Percentiles rank a stretch among this genome's conserved stretches.
Conservation (phyloP, 2,888 invertebrate genomes). For the Theretra japonica region DNA sequence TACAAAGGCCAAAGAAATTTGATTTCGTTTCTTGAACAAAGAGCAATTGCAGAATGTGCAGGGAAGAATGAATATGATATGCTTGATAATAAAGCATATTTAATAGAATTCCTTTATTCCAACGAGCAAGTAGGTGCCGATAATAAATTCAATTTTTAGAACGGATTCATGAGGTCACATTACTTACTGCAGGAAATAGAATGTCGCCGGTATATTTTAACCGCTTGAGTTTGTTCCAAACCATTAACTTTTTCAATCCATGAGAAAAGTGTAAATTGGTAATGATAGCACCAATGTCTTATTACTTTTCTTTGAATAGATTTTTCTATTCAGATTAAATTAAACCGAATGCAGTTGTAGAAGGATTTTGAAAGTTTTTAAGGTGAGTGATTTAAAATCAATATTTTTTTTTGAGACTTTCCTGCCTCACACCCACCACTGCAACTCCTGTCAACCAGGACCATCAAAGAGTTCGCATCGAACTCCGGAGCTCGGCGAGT, state of each 20-base stretch:
- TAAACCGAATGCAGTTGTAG: background rate
- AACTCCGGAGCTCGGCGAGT: too few species aligned
- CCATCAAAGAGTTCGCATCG: too few species aligned
- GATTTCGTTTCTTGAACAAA: background rate
- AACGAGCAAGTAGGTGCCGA: constrained; percentile 47
- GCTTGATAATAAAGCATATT: constrained; percentile 5
- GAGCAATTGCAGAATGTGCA: background rate
- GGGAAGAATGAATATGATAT: background rate
- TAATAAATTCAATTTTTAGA: constrained; percentile 67
- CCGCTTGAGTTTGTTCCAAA: constrained; percentile 76
- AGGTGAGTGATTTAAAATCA: background rate
- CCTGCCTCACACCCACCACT: too few species aligned
- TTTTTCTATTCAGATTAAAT: background rate
- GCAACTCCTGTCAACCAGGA: too few species aligned
- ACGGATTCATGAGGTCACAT: constrained; percentile 68
- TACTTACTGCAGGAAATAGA: constrained; percentile 76
- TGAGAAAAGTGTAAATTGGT: constrained; percentile 72
- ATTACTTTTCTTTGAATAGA: constrained; percentile 22
- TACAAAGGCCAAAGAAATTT: background rate
- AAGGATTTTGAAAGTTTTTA: background rate
- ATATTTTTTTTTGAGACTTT: too few species aligned
- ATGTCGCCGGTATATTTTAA: constrained; percentile 81
- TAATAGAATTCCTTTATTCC: constrained; percentile 31
- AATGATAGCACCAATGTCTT: constrained; percentile 62
- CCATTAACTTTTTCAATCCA: constrained; percentile 82